phyloP scores from a whole-genome alignment of 2,113 vertebrate genomes.

The Tetraodon nigroviridis region DNA sequence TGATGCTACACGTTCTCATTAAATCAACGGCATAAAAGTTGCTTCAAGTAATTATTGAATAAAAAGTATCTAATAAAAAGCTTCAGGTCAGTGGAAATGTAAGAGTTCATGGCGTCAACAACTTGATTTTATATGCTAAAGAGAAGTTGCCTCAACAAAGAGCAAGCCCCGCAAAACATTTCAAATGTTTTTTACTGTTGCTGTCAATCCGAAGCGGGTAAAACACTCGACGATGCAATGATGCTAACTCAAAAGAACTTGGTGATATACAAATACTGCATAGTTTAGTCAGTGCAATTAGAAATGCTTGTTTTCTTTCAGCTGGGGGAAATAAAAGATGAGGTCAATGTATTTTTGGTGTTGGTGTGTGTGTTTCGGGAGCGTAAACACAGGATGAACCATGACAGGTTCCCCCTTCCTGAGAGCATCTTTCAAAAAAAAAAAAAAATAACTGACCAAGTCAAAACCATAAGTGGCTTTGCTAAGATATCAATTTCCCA shows the following conservation, averaged over 20 bases:
- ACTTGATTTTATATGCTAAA: conserved; percentile 14
- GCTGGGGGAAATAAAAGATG: conserved; percentile 43
- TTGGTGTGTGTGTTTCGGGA: conserved; percentile 66
- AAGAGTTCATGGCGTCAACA: conserved; percentile 48
- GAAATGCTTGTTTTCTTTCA: conserved; percentile 41
- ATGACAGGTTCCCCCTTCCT: conserved; percentile 67
- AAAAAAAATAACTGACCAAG: conserved; percentile 43
- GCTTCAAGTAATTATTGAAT: conserved; percentile 56
- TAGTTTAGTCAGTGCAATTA: conserved; percentile 72
- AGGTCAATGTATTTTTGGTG: conserved; percentile 67
- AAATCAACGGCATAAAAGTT: conserved; percentile 41
- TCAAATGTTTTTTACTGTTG: conserved; percentile 44
- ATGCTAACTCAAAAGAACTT: conserved; percentile 37
- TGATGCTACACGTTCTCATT: conserved; percentile 38
- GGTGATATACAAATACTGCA: conserved; percentile 65
- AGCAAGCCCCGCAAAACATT: conserved; percentile 2
- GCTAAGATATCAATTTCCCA: conserved; percentile 41
- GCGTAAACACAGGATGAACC: conserved; percentile 72
- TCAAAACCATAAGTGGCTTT: conserved; percentile 50
- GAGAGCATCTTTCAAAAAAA: conserved; percentile 61
- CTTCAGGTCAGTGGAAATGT: conserved; percentile 47
- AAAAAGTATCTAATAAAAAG: conserved; percentile 40
- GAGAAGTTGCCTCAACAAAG: conserved; percentile 1
- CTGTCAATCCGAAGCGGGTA: conserved; percentile 27
- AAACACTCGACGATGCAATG: conserved; percentile 18